Percentiles rank a stretch among this genome's conserved stretches.
phyloP scores from a whole-genome alignment of 2,113 vertebrate species.

The Proteles cristata region DNA sequence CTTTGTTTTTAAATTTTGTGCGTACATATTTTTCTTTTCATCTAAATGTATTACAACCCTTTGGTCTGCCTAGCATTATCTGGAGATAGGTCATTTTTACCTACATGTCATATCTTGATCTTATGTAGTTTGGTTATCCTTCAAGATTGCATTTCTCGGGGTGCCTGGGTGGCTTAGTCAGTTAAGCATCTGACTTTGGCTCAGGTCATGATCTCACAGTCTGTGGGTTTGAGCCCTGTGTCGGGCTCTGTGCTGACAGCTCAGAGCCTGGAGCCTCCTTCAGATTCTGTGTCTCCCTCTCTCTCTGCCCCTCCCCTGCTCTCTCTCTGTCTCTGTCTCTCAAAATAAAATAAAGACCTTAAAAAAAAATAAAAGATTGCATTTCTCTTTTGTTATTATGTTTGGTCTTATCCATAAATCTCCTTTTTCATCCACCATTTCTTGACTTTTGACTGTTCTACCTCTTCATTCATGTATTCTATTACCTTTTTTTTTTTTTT shows the following conservation, averaged over 20 bases:
- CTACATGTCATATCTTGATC: background rate
- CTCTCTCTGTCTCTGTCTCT: no score
- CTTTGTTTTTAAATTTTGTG: constrained; percentile 5
- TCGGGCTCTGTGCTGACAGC: no score
- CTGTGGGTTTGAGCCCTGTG: no score
- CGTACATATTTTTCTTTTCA: background rate
- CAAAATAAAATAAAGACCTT: no score
- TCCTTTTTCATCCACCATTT: background rate
- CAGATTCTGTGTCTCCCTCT: no score
- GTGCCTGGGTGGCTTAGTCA: no score
- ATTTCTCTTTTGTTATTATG: background rate
- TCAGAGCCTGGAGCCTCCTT: no score
- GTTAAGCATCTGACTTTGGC: no score
- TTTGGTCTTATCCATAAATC: constrained; percentile 30
- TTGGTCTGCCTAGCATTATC: background rate
- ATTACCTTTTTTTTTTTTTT: background rate
- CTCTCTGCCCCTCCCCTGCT: no score
- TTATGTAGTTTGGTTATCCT: background rate
- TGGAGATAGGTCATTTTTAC: constrained; percentile 23
- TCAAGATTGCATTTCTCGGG: background rate
- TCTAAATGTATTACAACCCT: background rate
- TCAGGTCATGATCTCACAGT: no score
- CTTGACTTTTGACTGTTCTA: background rate
- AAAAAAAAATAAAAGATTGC: background rate
- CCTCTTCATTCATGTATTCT: constrained; percentile 9